Evolutionary conservation across 2,888 invertebrate species (phyloP).

Genomic region (Oithona nana): DNA sequence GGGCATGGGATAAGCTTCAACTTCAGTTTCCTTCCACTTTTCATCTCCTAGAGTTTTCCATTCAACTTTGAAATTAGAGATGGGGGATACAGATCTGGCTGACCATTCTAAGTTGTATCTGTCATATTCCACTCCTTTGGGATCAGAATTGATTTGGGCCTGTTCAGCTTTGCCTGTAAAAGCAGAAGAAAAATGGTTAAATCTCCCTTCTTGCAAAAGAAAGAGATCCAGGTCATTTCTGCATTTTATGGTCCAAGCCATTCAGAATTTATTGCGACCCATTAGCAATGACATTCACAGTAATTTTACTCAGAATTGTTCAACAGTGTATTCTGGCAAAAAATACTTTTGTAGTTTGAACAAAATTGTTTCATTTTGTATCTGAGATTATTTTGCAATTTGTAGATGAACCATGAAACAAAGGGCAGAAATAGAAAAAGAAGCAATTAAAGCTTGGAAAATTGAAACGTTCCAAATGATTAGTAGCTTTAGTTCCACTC

Average conservation of each 20-base stretch:
- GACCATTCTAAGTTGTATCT: neutral
- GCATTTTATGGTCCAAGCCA: neutral
- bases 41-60: neutral
- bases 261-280: neutral
- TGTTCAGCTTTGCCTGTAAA: constrained; percentile 4
- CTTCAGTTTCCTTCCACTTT: constrained; percentile 7
- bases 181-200: neutral
- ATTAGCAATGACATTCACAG: no score
- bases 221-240: neutral
- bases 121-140: constrained; percentile 9
- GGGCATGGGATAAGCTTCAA: neutral
- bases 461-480: no score
- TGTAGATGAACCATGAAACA: no score
- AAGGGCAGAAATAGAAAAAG: no score
- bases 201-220: no score
- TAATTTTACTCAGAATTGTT: no score
- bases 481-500: no score
- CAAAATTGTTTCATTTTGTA: no score
- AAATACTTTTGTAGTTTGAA: no score
- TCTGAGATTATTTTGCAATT: no score
- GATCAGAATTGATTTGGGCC: constrained; percentile 10
- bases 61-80: constrained; percentile 7
- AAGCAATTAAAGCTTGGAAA: no score
- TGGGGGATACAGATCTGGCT: constrained; percentile 1
- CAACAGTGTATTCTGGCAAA: no score